These are phyloP conservation scores for Pandemis cinnamomeana DNA, from an alignment of 2,888 invertebrate genomes.

Conservation along the genomic window DNA sequence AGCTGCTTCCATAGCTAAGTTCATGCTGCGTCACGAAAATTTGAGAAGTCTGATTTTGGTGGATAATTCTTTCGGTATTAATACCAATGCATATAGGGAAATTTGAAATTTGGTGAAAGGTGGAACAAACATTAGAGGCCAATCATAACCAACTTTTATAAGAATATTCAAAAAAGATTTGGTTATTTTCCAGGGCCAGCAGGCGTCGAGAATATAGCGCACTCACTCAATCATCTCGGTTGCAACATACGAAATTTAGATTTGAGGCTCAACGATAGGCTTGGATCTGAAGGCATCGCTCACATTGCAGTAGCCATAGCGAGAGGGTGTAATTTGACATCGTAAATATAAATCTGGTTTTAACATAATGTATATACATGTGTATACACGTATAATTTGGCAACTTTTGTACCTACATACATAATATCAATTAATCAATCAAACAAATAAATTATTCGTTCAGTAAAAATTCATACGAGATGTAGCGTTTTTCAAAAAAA, in stretches of 20 bases:
- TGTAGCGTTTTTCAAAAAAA: too few species aligned
- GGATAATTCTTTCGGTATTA: constrained; percentile 82
- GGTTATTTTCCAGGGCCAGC: constrained; percentile 58
- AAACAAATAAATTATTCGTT: too few species aligned
- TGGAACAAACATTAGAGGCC: too few species aligned
- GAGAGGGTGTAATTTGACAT: constrained; percentile 77
- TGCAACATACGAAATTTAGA: constrained; percentile 72
- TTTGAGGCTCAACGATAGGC: constrained; percentile 72
- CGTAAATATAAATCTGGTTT: constrained; percentile 55
- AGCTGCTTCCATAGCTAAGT: constrained; percentile 85
- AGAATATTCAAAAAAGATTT: too few species aligned
- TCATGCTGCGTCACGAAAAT: constrained; percentile 75
- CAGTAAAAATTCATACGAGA: too few species aligned
- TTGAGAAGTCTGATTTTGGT: constrained; percentile 77
- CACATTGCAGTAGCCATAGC: constrained; percentile 77
- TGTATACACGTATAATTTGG: too few species aligned
- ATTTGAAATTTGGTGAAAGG: too few species aligned
- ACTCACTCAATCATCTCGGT: constrained; percentile 70
- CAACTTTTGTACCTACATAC: too few species aligned
- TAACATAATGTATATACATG: not conserved
- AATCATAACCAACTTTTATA: too few species aligned
- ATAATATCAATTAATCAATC: too few species aligned
- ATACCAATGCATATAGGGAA: not conserved
- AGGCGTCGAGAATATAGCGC: constrained; percentile 74
- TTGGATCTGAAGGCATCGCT: constrained; percentile 77